Evolutionary conservation across 2,888 invertebrate species (phyloP).

Genomic region (Bibio marci): DNA sequence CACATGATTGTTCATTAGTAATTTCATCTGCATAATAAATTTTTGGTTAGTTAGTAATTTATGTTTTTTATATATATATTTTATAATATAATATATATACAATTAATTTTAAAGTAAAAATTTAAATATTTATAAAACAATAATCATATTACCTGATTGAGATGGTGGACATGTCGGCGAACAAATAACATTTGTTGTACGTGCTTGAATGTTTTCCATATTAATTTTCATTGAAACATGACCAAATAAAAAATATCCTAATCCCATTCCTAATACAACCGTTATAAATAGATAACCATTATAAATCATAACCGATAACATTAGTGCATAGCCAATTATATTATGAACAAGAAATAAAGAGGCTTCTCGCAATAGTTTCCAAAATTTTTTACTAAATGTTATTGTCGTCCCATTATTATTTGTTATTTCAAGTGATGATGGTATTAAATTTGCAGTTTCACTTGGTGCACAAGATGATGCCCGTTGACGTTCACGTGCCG

Average conservation of each 20-base stretch:
- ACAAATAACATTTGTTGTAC: constrained; percentile 27
- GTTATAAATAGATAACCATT: constrained; percentile 49
- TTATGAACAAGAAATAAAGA: constrained; percentile 26
- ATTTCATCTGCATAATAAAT: too few relatives aligned
- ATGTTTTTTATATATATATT: too few relatives aligned
- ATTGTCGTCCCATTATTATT: constrained; percentile 3
- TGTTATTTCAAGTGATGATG: not conserved
- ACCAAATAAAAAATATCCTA: constrained; percentile 37
- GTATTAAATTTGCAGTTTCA: constrained; percentile 14
- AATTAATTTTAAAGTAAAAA: too few relatives aligned
- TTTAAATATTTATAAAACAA: too few relatives aligned
- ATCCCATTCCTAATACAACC: constrained; percentile 41
- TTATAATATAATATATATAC: too few relatives aligned
- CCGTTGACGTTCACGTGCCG: constrained; percentile 13
- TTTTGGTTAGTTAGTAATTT: too few relatives aligned
- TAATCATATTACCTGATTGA: too few relatives aligned
- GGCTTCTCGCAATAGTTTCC: constrained; percentile 11
- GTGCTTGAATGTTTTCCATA: constrained; percentile 31
- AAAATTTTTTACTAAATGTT: constrained; percentile 1
- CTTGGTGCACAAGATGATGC: constrained; percentile 12
- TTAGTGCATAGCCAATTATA: constrained; percentile 47
- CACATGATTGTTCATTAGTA: too few relatives aligned
- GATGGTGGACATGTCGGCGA: constrained; percentile 22
- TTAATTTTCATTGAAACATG: constrained; percentile 34
- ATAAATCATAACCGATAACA: constrained; percentile 58